Evolutionary conservation across 2,797 vertebrate species (phyloP).

Genomic region (Poeciliopsis gracilis): DNA sequence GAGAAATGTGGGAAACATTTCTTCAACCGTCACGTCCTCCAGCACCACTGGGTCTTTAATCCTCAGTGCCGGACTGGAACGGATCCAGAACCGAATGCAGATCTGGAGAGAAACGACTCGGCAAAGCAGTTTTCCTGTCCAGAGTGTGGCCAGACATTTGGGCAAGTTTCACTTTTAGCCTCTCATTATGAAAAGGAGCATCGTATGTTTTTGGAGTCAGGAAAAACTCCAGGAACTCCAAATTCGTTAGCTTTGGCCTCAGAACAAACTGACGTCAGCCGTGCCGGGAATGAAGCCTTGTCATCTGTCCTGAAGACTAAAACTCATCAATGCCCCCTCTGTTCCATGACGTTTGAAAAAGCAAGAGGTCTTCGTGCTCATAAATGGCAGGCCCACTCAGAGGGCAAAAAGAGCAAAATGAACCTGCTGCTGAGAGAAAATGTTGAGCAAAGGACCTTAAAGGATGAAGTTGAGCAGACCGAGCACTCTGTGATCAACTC

Average conservation of each 20-base stretch:
- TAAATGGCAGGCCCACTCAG: conserved; percentile 80
- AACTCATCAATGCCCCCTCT: conserved; percentile 72
- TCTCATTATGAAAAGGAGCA: conserved; percentile 59
- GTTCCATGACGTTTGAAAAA: conserved; percentile 75
- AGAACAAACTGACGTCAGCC: conserved; percentile 2
- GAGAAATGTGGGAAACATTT: conserved; percentile 76
- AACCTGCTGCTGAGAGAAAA: conserved; percentile 2
- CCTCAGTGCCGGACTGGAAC: conserved; percentile 50
- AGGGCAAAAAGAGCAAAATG: conserved; percentile 32
- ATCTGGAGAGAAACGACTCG: neutral
- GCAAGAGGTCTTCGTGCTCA: conserved; percentile 79
- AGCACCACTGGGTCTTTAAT: conserved; percentile 74
- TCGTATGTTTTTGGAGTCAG: conserved; percentile 20
- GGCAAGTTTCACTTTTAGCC: conserved; percentile 43
- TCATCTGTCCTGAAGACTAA: conserved; percentile 41
- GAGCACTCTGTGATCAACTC: neutral
- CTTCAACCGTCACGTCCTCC: conserved; percentile 75
- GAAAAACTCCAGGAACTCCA: conserved; percentile 21
- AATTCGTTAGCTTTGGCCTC: neutral
- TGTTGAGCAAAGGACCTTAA: neutral
- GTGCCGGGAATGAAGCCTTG: neutral
- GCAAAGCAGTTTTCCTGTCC: conserved; percentile 41
- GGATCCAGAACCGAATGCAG: conserved; percentile 20
- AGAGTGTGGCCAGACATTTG: conserved; percentile 62
- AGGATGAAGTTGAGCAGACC: neutral